Percentiles rank a stretch among this genome's conserved stretches.
These are phyloP conservation scores for Aptenodytes patagonicus DNA, from an alignment of 2,113 vertebrate genomes.

Conservation along the genomic window DNA sequence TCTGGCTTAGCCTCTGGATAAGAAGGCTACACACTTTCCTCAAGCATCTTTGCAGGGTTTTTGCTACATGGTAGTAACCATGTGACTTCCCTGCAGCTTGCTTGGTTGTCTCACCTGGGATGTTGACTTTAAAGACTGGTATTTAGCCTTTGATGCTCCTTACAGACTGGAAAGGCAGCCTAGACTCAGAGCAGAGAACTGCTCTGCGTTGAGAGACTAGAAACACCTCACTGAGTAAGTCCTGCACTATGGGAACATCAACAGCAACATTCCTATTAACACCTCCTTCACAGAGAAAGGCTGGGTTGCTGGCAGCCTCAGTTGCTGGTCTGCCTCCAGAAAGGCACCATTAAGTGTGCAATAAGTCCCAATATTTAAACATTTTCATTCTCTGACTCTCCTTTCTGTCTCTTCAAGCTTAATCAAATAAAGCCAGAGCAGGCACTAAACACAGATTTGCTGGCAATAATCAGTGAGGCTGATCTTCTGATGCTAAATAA, in stretches of 20 bases:
- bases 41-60: neutral
- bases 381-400: neutral
- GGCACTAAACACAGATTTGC: neutral
- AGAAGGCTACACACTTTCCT: neutral
- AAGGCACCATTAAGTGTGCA: neutral
- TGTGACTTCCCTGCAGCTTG: neutral
- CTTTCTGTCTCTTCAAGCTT: neutral
- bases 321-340: neutral
- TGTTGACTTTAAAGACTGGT: neutral
- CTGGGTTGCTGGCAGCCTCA: fast-evolving
- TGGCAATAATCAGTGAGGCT: neutral
- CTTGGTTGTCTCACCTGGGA: neutral
- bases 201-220: neutral
- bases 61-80: neutral
- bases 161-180: neutral
- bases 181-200: neutral
- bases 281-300: neutral
- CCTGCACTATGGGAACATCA: neutral
- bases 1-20: neutral
- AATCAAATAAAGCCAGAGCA: neutral
- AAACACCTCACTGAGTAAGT: neutral
- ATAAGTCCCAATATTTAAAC: neutral
- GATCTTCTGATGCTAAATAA: neutral
- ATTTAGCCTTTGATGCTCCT: neutral
- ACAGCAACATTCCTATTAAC: neutral